Evolutionary conservation across 2,888 invertebrate genomes (phyloP).

Genomic region (Limenitis camilla): DNA sequence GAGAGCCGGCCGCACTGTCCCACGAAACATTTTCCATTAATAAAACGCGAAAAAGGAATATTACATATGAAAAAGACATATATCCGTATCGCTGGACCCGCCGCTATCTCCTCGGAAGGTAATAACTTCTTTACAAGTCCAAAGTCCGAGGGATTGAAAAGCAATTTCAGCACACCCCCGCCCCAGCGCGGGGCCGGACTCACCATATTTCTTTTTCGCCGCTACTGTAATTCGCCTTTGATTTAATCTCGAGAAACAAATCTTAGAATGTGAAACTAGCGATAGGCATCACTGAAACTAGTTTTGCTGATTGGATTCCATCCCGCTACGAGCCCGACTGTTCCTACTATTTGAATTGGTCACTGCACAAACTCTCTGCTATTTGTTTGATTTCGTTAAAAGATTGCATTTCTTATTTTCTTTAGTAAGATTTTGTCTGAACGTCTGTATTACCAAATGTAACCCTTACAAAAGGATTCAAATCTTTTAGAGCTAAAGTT

Average conservation of each 20-base stretch:
- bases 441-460: constrained; percentile 21
- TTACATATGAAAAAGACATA: constrained; percentile 75
- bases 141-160: constrained; percentile 77
- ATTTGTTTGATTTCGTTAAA: constrained; percentile 64
- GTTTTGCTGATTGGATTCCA: constrained; percentile 71
- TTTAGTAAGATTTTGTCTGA: constrained; percentile 30
- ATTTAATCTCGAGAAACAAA: constrained; percentile 75
- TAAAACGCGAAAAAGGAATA: constrained; percentile 76
- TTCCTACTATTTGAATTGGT: constrained; percentile 61
- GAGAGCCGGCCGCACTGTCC: constrained; percentile 65
- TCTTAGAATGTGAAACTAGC: constrained; percentile 74
- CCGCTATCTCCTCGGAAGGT: constrained; percentile 74
- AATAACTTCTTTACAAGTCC: constrained; percentile 78
- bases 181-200: constrained; percentile 65
- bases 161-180: constrained; percentile 76
- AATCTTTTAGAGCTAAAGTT: too few relatives aligned
- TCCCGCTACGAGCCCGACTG: constrained; percentile 47
- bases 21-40: constrained; percentile 75
- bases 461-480: constrained; percentile 5
- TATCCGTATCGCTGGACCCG: constrained; percentile 74
- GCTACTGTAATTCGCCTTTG: constrained; percentile 74
- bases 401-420: constrained; percentile 69
- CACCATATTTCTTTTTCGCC: constrained; percentile 74
- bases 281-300: constrained; percentile 72
- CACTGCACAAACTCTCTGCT: constrained; percentile 56